phyloP scores from a whole-genome alignment of 2,888 invertebrate species.

The Panorpa germanica region DNA sequence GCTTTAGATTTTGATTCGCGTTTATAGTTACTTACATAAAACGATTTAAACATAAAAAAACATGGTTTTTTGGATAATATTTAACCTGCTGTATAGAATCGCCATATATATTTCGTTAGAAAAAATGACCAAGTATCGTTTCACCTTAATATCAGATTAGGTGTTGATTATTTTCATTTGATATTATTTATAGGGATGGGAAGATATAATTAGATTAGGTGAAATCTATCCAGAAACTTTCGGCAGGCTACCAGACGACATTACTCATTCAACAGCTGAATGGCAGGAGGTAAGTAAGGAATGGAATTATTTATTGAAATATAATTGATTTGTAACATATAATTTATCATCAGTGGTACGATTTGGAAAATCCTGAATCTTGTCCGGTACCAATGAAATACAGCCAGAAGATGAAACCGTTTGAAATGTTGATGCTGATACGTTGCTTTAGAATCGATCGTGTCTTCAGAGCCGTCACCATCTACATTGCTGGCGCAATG shows the following conservation, averaged over 20 bases:
- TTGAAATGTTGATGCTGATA: slow-evolving; percentile 61
- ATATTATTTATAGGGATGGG: slow-evolving; percentile 43
- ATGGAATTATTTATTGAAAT: slow-evolving; percentile 5
- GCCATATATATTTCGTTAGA: too few species aligned
- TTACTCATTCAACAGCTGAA: slow-evolving; percentile 27
- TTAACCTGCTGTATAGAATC: too few species aligned
- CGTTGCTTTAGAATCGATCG: slow-evolving; percentile 82
- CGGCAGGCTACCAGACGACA: slow-evolving; percentile 38
- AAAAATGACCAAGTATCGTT: too few species aligned
- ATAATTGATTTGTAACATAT: slow-evolving; percentile 9
- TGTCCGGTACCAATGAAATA: slow-evolving; percentile 49
- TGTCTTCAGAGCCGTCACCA: slow-evolving; percentile 67
- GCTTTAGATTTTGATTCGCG: too few species aligned
- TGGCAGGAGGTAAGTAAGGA: slow-evolving; percentile 45
- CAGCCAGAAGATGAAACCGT: slow-evolving; percentile 38
- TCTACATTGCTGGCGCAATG: slow-evolving; percentile 66
- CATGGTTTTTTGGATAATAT: too few species aligned
- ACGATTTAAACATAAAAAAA: too few species aligned
- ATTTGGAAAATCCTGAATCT: slow-evolving; percentile 66
- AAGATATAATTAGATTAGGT: slow-evolving; percentile 57
- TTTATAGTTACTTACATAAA: too few species aligned
- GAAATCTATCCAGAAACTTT: slow-evolving; percentile 49
- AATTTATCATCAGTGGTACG: slow-evolving; percentile 48
- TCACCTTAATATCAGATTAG: slow-evolving; percentile 3
- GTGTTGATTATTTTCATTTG: slow-evolving; percentile 1